These are phyloP conservation scores for Gambusia affinis DNA, from an alignment of 2,113 vertebrate genomes.

Conservation along the genomic window DNA sequence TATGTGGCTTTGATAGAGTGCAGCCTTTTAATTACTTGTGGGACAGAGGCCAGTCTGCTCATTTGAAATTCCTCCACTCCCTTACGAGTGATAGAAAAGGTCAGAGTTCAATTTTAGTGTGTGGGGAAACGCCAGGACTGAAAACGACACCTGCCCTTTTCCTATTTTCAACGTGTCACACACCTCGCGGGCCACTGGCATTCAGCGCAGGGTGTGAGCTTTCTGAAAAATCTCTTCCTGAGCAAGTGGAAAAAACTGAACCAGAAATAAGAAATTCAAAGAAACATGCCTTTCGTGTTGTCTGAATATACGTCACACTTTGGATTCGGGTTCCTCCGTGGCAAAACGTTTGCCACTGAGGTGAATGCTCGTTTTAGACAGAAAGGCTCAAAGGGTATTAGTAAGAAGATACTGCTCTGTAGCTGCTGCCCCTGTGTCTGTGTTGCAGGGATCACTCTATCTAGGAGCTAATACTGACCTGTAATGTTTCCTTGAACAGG, in stretches of 20 bases:
- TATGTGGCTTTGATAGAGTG: constrained; percentile 14
- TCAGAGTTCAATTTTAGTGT: constrained; percentile 71
- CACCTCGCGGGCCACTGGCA: constrained; percentile 59
- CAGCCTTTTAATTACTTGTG: constrained; percentile 3
- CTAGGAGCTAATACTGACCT: background rate
- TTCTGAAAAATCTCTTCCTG: constrained; percentile 1
- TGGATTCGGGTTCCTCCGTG: background rate
- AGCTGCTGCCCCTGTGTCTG: constrained; percentile 15
- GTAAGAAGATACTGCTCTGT: constrained; percentile 21
- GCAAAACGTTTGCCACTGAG: constrained; percentile 3
- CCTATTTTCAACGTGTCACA: constrained; percentile 76
- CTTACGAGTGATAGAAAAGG: constrained; percentile 67
- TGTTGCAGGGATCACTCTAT: background rate
- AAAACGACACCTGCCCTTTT: constrained; percentile 79
- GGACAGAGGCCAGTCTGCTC: constrained; percentile 27
- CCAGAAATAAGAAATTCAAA: background rate
- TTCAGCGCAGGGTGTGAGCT: constrained; percentile 46
- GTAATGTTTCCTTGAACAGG: too few relatives aligned
- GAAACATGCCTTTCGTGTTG: background rate
- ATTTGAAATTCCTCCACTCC: constrained; percentile 33
- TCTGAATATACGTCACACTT: background rate
- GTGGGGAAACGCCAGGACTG: constrained; percentile 52
- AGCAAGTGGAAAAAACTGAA: background rate
- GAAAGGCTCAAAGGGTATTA: constrained; percentile 21
- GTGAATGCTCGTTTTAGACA: constrained; percentile 21